Base-by-base conservation (phyloP, 2,113 vertebrate genomes). In the Cheirogaleus medius region DNA sequence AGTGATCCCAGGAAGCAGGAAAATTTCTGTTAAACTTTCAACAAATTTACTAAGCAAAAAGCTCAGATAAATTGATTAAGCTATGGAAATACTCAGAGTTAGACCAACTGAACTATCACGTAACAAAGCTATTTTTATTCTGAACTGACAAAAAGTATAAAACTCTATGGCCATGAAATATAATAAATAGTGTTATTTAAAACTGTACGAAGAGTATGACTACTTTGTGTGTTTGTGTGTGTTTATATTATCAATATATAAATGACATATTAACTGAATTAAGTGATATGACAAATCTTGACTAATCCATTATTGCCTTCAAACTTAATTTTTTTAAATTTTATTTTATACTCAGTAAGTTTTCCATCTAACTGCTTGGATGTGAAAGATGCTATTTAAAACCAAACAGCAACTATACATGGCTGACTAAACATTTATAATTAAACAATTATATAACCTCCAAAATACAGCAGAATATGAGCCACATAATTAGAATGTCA, bases 301-400 rank as follows among this genome's bases (percentile, higher is more conserved):
- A 78, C 56, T 63, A 42, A 85, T 47, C 42, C 47, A 81, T 5
- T 44, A n/a, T 54, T 54, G 37, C 29, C 34, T 73, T 93, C 58
- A 86, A 84, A 76, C 29, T 64, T 60, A 77, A 6, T 52, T 66
- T 87, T 21, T 23, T 34, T 20, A 89, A 84, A 12, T 8, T 68
- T 90, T 93, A 95, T 84, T 94, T 42, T 92, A 56, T 87, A 96
- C 73, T 89, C 54, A 44, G 49, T 20, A 82, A 85, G 64, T 82
- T 85, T 83, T 82, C 39, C 49, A 76, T 82, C 77, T 93, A 29
- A 83, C 64, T 68, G 29, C n/a, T 23, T 85, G 85, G 52, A 83
- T 60, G 29, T 82, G 39, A 92, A 96, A 95, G 58, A 64, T 68
- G 77, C 39, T 93, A 90, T 80, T 95, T 96, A 90, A 96, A 95